Evolutionary conservation across 1,140 invertebrate species (phyloP), one percentile per base, ranked within the genome.

Genomic region (Heliconius melpomene): DNA sequence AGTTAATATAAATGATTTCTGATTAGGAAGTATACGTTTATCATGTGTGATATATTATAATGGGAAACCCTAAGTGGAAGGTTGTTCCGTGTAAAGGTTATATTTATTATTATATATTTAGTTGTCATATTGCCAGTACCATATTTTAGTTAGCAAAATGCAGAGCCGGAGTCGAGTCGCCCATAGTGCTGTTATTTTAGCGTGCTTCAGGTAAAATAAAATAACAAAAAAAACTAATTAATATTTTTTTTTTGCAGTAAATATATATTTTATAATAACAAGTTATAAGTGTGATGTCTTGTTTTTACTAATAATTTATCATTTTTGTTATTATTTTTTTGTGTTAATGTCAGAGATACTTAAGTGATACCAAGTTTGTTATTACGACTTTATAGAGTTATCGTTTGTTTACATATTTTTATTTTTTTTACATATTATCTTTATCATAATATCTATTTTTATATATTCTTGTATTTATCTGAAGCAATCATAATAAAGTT

Each of bases 81-180:
- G 90, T 90, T 88, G 85, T 87, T 85, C 82, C 84, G 85, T 79
- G 81, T 86, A 79, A 36, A 83, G 84, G 84, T 84, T 86, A 83
- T 80, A 80, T 83, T 82, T 82, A 86, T 84, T 85, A 84, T 66
- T 66, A 66, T 66, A 66, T 66, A 66, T 66, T 66, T 66, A 84
- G 83, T 81, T 83, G 78, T 87, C 83, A 86, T 83, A 88, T 80
- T 86, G 83, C 86, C 87, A 85, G 78, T 83, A 85, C 82, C 82
- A 84, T 85, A 84, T 77, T 85, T 92, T 91, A 94, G 92, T 94
- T 88, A 86, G 77, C 85, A 92, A 87, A 91, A 93, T 93, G 92
- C 86, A 82, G 88, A 88, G 89, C 90, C 86, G 82, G 92, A 86
- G 92, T 88, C 77, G 87, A 89, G 92, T 93, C 92, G 90, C 87